These are phyloP conservation scores for Drosophila tanythrix DNA, from an alignment of 2,888 invertebrate species.

Conservation along the genomic window DNA sequence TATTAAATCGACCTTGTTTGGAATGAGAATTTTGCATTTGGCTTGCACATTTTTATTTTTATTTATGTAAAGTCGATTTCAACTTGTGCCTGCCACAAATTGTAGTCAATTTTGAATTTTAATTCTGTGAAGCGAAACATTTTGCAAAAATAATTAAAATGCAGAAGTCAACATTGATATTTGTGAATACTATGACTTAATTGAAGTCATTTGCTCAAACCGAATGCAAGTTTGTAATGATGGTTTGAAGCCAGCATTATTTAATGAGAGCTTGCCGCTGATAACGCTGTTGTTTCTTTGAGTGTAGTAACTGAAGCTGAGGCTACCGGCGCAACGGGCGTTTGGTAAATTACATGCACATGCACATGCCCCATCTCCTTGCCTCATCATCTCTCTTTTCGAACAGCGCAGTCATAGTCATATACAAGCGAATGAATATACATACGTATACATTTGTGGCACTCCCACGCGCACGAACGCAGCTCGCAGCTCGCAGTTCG, in stretches of 20 bases:
- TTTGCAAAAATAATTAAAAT: background rate
- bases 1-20: background rate
- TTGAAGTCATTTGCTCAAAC: background rate
- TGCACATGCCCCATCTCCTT: constrained; percentile 37
- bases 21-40: background rate
- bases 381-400: constrained; percentile 26
- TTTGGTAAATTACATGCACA: constrained; percentile 76
- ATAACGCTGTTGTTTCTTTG: background rate
- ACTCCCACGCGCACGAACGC: constrained; percentile 25
- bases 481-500: constrained; percentile 5
- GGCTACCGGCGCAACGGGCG: constrained; percentile 60
- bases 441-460: constrained; percentile 1
- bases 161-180: background rate
- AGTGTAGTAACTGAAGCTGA: constrained; percentile 38
- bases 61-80: background rate
- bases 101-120: fast-evolving
- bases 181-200: background rate
- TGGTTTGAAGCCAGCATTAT: background rate
- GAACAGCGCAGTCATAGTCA: constrained; percentile 15
- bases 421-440: background rate
- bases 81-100: background rate
- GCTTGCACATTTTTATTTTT: background rate
- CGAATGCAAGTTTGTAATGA: background rate
- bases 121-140: background rate
- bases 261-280: background rate